Evolutionary conservation across 2,797 vertebrate species (phyloP).

Genomic region (Sebastes aleutianus): DNA sequence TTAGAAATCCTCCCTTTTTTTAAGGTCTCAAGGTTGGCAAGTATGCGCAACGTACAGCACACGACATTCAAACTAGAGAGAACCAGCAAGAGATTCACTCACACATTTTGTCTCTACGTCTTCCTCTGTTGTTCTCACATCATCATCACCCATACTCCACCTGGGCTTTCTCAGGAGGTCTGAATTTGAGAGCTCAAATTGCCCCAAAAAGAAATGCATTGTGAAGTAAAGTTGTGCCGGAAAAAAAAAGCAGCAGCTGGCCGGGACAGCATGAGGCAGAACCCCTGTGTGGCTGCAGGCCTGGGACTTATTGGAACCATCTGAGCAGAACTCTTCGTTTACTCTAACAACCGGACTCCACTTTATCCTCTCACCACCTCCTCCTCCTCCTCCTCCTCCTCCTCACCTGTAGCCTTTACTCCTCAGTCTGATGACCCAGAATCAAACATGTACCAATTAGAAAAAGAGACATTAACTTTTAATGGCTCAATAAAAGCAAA

Average conservation of each 20-base stretch:
- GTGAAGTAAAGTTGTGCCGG: constrained; percentile 22
- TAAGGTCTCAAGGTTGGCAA: too few relatives aligned
- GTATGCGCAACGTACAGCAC: too few relatives aligned
- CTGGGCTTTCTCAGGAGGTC: constrained; percentile 10
- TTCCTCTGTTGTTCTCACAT: not conserved
- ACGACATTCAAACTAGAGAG: not conserved
- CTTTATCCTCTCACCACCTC: constrained; percentile 36
- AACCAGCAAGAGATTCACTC: not conserved
- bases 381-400: not conserved
- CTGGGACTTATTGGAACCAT: constrained; percentile 65
- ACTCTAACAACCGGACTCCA: constrained; percentile 47
- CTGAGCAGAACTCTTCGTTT: constrained; percentile 51
- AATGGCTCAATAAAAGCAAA: not conserved
- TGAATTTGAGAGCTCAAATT: constrained; percentile 25
- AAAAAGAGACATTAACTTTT: not conserved
- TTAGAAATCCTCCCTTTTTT: too few relatives aligned
- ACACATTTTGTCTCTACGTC: not conserved
- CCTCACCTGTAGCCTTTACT: constrained; percentile 14
- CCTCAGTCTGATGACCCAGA: not conserved
- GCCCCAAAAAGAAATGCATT: not conserved
- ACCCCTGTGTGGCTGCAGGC: constrained; percentile 49
- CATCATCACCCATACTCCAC: not conserved
- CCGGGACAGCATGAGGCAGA: constrained; percentile 57
- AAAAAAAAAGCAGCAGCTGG: constrained; percentile 34
- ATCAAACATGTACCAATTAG: not conserved